Percentiles rank a stretch among this genome's conserved stretches.
phyloP scores from a whole-genome alignment of 2,797 vertebrate species.

The Gorsachius magnificus region DNA sequence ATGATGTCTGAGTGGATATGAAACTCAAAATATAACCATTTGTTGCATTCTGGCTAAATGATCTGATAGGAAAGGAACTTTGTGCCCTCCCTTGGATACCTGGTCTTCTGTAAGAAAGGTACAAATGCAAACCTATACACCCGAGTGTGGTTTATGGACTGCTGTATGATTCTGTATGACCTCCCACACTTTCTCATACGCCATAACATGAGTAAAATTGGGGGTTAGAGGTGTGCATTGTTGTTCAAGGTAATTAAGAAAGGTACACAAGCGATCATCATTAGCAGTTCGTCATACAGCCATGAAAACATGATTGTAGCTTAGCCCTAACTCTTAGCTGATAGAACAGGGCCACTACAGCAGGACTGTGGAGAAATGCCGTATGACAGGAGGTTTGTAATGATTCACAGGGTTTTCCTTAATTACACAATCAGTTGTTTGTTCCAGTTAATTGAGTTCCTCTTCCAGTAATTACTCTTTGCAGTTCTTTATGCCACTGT shows the following conservation, averaged over 20 bases:
- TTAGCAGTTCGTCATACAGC: not conserved
- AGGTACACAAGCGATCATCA: not conserved
- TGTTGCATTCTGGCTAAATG: not conserved
- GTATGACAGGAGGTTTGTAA: constrained; percentile 40
- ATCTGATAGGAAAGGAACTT: not conserved
- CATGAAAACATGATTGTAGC: not conserved
- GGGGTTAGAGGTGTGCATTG: not conserved
- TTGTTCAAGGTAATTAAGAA: constrained; percentile 2
- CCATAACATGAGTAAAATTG: not conserved
- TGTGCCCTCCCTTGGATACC: not conserved
- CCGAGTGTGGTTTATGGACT: not conserved
- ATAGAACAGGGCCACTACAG: not conserved
- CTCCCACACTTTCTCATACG: not conserved
- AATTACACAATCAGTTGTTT: constrained; percentile 62
- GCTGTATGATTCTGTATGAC: not conserved
- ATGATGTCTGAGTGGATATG: not conserved
- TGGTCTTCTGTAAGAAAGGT: not conserved
- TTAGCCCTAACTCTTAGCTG: not conserved
- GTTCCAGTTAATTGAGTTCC: constrained; percentile 67
- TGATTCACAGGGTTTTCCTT: constrained; percentile 54
- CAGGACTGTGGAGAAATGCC: constrained; percentile 8
- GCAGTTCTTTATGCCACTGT: constrained; percentile 2
- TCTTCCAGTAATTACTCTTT: constrained; percentile 57
- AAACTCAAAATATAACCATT: not conserved
- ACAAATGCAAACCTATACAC: not conserved